These are phyloP conservation scores for Gastrophryne carolinensis DNA, from an alignment of 2,797 vertebrate genomes.

Conservation along the genomic window DNA sequence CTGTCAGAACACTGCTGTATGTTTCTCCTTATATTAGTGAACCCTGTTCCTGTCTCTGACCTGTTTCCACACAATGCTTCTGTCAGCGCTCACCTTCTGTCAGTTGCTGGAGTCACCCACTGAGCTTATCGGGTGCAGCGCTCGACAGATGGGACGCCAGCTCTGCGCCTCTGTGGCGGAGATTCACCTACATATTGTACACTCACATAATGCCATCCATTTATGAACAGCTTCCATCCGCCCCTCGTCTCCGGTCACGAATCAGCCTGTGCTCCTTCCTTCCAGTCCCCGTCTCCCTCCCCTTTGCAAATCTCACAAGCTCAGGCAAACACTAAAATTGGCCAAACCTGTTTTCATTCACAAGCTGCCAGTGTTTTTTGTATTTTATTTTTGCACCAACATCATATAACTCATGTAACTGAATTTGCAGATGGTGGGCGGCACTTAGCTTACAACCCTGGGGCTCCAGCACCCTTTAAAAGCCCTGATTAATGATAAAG, in stretches of 20 bases:
- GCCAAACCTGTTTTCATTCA: constrained; percentile 45
- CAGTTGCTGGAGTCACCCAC: constrained; percentile 8
- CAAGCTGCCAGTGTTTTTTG: constrained; percentile 39
- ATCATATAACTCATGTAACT: constrained; percentile 26
- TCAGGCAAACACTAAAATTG: constrained; percentile 44
- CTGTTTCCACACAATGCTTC: not conserved
- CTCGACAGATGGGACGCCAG: constrained; percentile 4
- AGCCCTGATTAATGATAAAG: constrained; percentile 17
- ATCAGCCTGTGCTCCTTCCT: not conserved
- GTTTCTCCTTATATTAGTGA: too few relatives aligned
- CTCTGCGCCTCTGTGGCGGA: not conserved
- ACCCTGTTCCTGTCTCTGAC: not conserved
- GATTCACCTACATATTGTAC: not conserved
- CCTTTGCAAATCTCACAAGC: constrained; percentile 36
- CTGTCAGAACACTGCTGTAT: too few relatives aligned
- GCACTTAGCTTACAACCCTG: constrained; percentile 19
- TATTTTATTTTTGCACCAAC: constrained; percentile 29
- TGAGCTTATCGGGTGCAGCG: constrained; percentile 31
- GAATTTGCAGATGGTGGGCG: constrained; percentile 20
- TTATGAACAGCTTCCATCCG: not conserved
- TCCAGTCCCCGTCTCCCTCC: constrained; percentile 10
- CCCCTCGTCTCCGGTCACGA: constrained; percentile 27
- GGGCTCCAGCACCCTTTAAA: constrained; percentile 1
- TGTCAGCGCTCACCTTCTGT: not conserved
- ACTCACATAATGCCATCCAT: not conserved